Evolutionary conservation across 2,888 invertebrate genomes (phyloP).

Genomic region (Drosophila kambysellisi): DNA sequence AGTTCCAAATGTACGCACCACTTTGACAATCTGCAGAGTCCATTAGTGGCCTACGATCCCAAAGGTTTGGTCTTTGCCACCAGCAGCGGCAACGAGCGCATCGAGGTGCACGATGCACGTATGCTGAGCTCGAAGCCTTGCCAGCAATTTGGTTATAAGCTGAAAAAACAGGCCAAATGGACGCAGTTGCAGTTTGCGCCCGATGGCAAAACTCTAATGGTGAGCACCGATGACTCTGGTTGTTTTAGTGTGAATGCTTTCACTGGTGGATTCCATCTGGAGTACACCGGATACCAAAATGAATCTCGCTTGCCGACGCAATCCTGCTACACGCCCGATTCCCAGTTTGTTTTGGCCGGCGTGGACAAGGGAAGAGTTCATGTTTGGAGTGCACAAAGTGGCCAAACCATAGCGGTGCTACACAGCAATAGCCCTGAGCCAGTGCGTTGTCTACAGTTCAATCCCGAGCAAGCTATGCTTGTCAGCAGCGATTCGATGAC

Average conservation of each 20-base stretch:
- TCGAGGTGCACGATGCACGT: slow-evolving; percentile 56
- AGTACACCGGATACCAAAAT: slow-evolving; percentile 38
- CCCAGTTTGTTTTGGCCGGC: slow-evolving; percentile 53
- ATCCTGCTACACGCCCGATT: slow-evolving; percentile 52
- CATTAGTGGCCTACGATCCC: slow-evolving; percentile 51
- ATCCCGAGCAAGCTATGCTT: slow-evolving; percentile 57
- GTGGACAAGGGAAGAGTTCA: slow-evolving; percentile 53
- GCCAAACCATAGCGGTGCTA: slow-evolving; percentile 26
- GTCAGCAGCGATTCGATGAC: slow-evolving; percentile 44
- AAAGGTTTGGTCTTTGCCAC: slow-evolving; percentile 49
- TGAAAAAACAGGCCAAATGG: slow-evolving; percentile 37
- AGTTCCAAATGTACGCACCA: neutral
- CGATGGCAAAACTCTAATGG: slow-evolving; percentile 47
- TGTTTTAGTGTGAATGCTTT: slow-evolving; percentile 55
- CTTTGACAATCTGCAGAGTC: slow-evolving; percentile 20
- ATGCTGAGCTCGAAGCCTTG: slow-evolving; percentile 33
- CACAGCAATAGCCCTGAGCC: slow-evolving; percentile 27
- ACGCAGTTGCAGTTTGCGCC: slow-evolving; percentile 61
- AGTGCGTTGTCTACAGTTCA: slow-evolving; percentile 49
- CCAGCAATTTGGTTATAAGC: slow-evolving; percentile 37
- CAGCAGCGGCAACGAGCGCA: slow-evolving; percentile 8
- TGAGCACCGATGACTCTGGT: slow-evolving; percentile 45
- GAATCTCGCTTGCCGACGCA: slow-evolving; percentile 24
- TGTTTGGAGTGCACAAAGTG: slow-evolving; percentile 55
- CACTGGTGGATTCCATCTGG: slow-evolving; percentile 33